These are phyloP conservation scores for Danio tinwini DNA, from an alignment of 2,797 vertebrate species.

Conservation along the genomic window DNA sequence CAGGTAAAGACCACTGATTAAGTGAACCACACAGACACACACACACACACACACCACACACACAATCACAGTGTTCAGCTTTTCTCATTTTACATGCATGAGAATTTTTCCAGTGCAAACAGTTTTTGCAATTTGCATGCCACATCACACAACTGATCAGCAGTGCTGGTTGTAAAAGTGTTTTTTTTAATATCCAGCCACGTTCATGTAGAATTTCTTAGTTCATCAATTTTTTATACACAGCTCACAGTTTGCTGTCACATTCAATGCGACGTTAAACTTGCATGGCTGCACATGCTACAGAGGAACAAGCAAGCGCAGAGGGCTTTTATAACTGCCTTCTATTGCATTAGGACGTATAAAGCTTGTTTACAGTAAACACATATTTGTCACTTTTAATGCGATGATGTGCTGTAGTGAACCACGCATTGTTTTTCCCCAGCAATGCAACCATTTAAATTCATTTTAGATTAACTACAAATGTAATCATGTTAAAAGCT, in stretches of 20 bases:
- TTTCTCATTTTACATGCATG: constrained; percentile 3
- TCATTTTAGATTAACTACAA: too few species aligned
- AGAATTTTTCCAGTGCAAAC: neutral
- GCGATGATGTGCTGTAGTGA: neutral
- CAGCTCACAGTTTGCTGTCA: constrained; percentile 28
- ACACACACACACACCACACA: neutral
- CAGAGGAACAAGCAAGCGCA: neutral
- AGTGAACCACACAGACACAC: neutral
- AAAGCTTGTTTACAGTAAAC: constrained; percentile 7
- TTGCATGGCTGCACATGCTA: neutral
- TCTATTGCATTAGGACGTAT: neutral
- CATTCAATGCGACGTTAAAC: constrained; percentile 30
- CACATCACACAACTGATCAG: constrained; percentile 13
- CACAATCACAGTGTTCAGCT: neutral
- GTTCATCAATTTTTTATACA: constrained; percentile 32
- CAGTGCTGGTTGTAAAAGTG: neutral
- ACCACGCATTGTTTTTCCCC: neutral
- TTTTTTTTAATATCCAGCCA: neutral
- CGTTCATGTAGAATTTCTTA: constrained; percentile 31
- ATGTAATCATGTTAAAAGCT: too few species aligned
- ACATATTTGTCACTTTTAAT: neutral
- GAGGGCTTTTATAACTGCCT: neutral
- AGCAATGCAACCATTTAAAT: too few species aligned
- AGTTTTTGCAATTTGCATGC: neutral
- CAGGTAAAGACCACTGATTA: constrained; percentile 75